Evolutionary conservation across 2,888 invertebrate species (phyloP), one percentile per base, ranked within the genome.

Genomic region (Pollenia labialis): DNA sequence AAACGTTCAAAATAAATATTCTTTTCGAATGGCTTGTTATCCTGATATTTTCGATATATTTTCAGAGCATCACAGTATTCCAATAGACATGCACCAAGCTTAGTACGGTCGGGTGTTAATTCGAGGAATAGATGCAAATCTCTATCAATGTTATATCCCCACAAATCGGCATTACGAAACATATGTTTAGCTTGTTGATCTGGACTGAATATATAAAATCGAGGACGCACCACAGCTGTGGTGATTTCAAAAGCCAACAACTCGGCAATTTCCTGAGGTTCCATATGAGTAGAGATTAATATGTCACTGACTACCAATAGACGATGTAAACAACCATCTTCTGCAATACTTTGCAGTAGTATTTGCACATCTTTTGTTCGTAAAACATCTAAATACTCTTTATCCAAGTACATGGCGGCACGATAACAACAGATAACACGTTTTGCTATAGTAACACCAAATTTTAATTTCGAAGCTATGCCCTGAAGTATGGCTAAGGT

Each of bases 251-350:
- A 94, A 16, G 95, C 94, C 10, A 96, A 90, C 81, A 95, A 94
- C 88, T 94, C 94, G 0, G 95, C 94, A 46, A 95, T 93, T 94
- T 94, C 94, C 60, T 94, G 92, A 62, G 94, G 93, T 1, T 93
- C 93, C 93, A 95, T 94, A 77, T 94, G 94, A 72, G 94, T 95
- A 2, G 95, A 94, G 2, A 92, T 92, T 85, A 95, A 94, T 85
- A 95, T 94, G 90, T 95, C 95, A 87, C 94, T 94, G n/a, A 95
- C 94, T 0, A 95, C 94, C 87, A 95, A 93, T 54, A 95, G 90
- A 89, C 95, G 95, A 89, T 95, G 94, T 77, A 94, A 91, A 83
- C 94, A 94, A 89, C 95, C 94, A 14, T 93, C 93, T 12, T 95
- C 92, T 12, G 94, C 94, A 11, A 94, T 94, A 80, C 94, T 94